Percentiles rank a stretch among this genome's conserved stretches.
These are phyloP conservation scores for Nesometra sesokonis DNA, from an alignment of 35 echinoderm and acorn worm species.

Conservation along the genomic window DNA sequence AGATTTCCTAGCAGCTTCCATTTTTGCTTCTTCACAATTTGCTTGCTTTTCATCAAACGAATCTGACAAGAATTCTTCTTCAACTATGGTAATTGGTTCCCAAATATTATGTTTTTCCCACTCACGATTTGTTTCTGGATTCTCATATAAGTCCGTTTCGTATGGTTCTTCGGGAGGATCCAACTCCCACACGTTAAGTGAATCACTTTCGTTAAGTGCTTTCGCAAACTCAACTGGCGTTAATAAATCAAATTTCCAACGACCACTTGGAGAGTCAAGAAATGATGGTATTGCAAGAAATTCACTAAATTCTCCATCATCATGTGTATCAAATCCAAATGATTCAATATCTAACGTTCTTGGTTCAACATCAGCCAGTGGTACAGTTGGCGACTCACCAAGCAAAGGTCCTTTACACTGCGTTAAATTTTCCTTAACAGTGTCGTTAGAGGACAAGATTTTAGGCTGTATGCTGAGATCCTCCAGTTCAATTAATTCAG, in stretches of 20 bases:
- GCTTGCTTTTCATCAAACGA: not conserved
- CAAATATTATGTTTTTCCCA: constrained; percentile 54
- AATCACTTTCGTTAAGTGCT: constrained; percentile 60
- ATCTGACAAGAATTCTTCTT: constrained; percentile 65
- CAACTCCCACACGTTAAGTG: not conserved
- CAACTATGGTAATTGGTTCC: constrained; percentile 81
- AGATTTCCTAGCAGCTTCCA: not conserved
- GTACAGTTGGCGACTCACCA: not conserved
- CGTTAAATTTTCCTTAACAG: not conserved
- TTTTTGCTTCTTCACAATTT: not conserved
- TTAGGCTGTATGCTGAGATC: not conserved
- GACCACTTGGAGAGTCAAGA: constrained; percentile 73
- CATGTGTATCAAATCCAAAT: constrained; percentile 19
- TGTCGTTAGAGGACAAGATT: not conserved
- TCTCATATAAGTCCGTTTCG: not conserved
- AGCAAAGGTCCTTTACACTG: not conserved
- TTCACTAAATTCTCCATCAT: constrained; percentile 79
- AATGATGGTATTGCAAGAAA: constrained; percentile 86
- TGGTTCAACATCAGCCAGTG: not conserved
- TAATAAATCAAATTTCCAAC: constrained; percentile 82
- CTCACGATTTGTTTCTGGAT: not conserved
- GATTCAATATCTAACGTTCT: constrained; percentile 29
- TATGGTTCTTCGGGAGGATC: not conserved
- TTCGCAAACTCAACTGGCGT: constrained; percentile 81
- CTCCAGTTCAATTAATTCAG: not conserved